Conservation (phyloP, 2,888 invertebrate species). For the Neuroscelio doddi region DNA sequence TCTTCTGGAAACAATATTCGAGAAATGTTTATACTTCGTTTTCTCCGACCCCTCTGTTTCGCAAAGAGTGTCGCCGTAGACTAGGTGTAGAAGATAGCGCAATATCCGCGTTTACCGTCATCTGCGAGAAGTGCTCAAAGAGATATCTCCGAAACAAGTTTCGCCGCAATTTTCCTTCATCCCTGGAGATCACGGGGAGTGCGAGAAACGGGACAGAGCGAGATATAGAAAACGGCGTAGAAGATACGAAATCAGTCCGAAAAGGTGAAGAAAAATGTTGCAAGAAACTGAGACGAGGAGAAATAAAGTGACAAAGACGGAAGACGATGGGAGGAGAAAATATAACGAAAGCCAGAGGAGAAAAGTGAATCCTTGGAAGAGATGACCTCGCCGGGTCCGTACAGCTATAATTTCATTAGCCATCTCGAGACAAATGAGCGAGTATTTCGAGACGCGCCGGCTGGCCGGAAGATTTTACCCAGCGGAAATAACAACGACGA, state of each 20-base stretch:
- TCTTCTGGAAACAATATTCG: background rate
- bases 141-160: constrained; percentile 67
- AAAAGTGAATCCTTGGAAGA: constrained; percentile 47
- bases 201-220: constrained; percentile 8
- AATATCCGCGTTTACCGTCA: constrained; percentile 62
- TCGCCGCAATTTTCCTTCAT: constrained; percentile 64
- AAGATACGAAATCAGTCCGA: constrained; percentile 17
- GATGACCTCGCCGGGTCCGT: constrained; percentile 56
- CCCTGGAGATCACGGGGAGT: constrained; percentile 32
- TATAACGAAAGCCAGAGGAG: constrained; percentile 39
- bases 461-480: constrained; percentile 66
- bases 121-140: constrained; percentile 67
- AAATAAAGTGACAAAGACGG: constrained; percentile 38
- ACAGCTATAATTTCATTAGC: constrained; percentile 76
- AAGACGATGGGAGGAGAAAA: constrained; percentile 28
- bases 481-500: constrained; percentile 53
- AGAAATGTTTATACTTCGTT: constrained; percentile 17
- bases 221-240: constrained; percentile 9
- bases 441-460: constrained; percentile 70
- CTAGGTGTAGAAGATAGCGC: constrained; percentile 42
- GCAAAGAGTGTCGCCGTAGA: constrained; percentile 12
- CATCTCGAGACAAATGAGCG: constrained; percentile 75
- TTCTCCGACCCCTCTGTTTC: background rate
- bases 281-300: constrained; percentile 27
- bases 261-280: constrained; percentile 36